Evolutionary conservation across 92 coral and sea anemone species (phyloP).

Genomic region (Phenganax marumi): DNA sequence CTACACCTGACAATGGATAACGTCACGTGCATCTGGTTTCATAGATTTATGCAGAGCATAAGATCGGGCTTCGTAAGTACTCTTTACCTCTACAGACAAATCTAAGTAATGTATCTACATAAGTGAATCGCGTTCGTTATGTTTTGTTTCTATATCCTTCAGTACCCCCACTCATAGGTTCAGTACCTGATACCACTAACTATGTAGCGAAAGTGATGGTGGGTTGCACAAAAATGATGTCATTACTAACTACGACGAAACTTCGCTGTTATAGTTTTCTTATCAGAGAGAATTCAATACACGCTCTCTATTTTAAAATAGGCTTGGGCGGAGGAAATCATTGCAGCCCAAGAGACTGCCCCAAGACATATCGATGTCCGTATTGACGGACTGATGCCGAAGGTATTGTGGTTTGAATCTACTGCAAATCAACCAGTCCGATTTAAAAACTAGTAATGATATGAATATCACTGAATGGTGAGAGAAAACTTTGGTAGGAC

Average conservation of each 20-base stretch:
- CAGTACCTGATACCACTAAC: too few relatives aligned
- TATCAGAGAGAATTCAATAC: not conserved
- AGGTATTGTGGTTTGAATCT: slow-evolving; percentile 53
- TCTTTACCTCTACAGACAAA: not conserved
- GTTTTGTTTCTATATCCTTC: too few relatives aligned
- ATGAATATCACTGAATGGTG: not conserved
- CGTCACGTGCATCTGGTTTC: slow-evolving; percentile 90
- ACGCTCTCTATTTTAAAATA: slow-evolving; percentile 5
- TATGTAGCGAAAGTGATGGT: too few relatives aligned
- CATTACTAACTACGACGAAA: too few relatives aligned
- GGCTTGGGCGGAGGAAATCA: slow-evolving; percentile 61
- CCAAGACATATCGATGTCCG: slow-evolving; percentile 84
- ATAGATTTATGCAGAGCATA: slow-evolving; percentile 77
- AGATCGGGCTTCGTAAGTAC: slow-evolving; percentile 75
- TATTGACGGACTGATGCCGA: slow-evolving; percentile 92
- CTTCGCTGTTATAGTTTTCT: too few relatives aligned
- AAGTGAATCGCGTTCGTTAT: too few relatives aligned
- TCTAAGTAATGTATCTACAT: not conserved
- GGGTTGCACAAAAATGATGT: too few relatives aligned
- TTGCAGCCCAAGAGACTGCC: slow-evolving; percentile 36
- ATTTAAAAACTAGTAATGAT: too few relatives aligned
- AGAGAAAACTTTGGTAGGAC: not conserved
- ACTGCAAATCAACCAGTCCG: not conserved
- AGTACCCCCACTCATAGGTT: too few relatives aligned
- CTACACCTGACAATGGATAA: slow-evolving; percentile 87